Evolutionary conservation across 64 coral and sea anemone species (phyloP).

Genomic region (Dendronephthya gigantea): DNA sequence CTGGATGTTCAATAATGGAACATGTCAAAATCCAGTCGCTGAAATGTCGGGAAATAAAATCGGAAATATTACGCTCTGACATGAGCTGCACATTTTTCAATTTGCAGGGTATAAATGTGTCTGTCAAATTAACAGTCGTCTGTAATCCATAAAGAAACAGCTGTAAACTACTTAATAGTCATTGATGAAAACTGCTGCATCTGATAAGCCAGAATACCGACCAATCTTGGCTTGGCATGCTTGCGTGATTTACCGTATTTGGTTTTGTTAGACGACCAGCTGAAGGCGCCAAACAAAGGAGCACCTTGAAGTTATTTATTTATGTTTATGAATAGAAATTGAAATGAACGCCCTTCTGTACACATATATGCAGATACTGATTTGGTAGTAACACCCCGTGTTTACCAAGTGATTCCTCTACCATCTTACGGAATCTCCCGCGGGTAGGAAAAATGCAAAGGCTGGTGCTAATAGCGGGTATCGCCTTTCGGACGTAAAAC

Average conservation of each 20-base stretch:
- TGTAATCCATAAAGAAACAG: constrained; percentile 17
- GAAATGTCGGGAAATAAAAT: background rate
- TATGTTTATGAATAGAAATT: background rate
- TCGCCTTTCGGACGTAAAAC: constrained; percentile 17
- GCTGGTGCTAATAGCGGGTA: constrained; percentile 15
- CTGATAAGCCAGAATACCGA: constrained; percentile 10
- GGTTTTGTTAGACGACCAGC: background rate
- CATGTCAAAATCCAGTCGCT: background rate
- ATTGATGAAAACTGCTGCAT: constrained; percentile 7
- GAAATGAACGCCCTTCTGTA: background rate
- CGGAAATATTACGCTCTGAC: background rate
- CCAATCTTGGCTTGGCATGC: background rate
- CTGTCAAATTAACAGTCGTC: constrained; percentile 10
- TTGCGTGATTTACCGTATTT: background rate
- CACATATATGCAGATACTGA: background rate
- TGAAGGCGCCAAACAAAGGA: background rate
- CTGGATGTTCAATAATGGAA: background rate
- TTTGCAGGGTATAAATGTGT: background rate
- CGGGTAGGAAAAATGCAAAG: background rate
- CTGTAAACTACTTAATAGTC: constrained; percentile 16
- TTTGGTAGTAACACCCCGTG: background rate
- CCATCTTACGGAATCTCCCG: background rate
- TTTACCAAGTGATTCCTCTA: background rate
- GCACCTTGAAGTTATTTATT: constrained; percentile 9
- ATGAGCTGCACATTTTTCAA: background rate